Evolutionary conservation across 2,113 vertebrate species (phyloP).

Genomic region (Pangasianodon hypophthalmus): DNA sequence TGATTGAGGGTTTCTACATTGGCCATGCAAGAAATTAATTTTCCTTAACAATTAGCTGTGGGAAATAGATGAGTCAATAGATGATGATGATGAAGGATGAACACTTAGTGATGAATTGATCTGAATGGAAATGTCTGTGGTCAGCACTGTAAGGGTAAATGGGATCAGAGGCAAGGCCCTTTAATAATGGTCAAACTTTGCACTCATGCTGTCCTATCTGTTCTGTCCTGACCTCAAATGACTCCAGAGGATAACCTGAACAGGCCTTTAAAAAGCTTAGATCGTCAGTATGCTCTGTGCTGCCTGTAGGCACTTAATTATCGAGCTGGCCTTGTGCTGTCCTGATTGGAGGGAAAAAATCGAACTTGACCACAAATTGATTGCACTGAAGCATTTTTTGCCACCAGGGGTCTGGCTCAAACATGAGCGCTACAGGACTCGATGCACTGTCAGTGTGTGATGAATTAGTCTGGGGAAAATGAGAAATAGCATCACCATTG

Average conservation of each 20-base stretch:
- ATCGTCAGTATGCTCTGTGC: slow-evolving; percentile 54
- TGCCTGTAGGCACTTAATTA: slow-evolving; percentile 63
- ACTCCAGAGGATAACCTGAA: slow-evolving; percentile 58
- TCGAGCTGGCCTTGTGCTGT: slow-evolving; percentile 51
- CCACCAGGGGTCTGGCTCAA: slow-evolving; percentile 55
- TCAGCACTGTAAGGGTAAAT: slow-evolving; percentile 31
- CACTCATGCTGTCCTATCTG: slow-evolving; percentile 24
- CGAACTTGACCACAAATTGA: slow-evolving; percentile 66
- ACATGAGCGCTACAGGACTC: slow-evolving; percentile 3
- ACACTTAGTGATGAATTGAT: slow-evolving; percentile 43
- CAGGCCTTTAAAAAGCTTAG: slow-evolving; percentile 63
- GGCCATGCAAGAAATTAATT: slow-evolving; percentile 38
- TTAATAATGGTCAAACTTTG: slow-evolving; percentile 33
- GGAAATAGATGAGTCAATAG: slow-evolving; percentile 10
- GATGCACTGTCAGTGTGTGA: slow-evolving; percentile 12
- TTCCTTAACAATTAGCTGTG: slow-evolving; percentile 34
- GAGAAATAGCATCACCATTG: slow-evolving; percentile 4
- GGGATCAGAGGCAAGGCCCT: slow-evolving; percentile 10
- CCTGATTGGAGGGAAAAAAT: slow-evolving; percentile 55
- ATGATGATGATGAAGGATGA: slow-evolving; percentile 20
- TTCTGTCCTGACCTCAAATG: slow-evolving; percentile 25
- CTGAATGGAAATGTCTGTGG: slow-evolving; percentile 42
- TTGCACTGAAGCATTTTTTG: slow-evolving; percentile 62
- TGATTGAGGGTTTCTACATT: slow-evolving; percentile 44
- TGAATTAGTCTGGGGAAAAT: slow-evolving; percentile 16